A percentile compares a stretch with the other conserved stretches of the same genome.
Conservation (phyloP, 2,888 invertebrate species). For the Mesorhabditis sp. region DNA sequence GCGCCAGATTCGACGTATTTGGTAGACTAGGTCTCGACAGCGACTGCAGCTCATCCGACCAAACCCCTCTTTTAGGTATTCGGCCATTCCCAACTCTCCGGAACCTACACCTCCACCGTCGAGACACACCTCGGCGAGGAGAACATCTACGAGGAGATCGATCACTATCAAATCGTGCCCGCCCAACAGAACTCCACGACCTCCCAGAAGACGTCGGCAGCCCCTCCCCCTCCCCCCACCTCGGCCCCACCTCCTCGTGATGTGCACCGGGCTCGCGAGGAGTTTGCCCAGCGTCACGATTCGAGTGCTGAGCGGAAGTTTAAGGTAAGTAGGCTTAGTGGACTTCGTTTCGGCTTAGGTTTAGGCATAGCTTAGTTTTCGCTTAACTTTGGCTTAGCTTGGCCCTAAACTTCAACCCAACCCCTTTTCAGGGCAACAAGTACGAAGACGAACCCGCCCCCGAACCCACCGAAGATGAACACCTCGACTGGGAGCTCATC, state of each 20-base stretch:
- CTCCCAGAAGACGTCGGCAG: not conserved
- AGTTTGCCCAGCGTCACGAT: not conserved
- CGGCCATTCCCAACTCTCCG: not conserved
- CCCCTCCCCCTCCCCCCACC: not conserved
- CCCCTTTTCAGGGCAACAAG: not conserved
- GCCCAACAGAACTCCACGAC: not conserved
- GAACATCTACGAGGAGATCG: slow-evolving; percentile 1
- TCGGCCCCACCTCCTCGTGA: not conserved
- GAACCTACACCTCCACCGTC: not conserved
- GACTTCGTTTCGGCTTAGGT: too few relatives aligned
- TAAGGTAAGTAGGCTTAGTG: too few relatives aligned
- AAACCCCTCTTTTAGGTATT: too few relatives aligned
- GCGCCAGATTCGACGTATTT: too few relatives aligned
- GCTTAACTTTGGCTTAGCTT: too few relatives aligned
- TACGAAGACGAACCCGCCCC: not conserved
- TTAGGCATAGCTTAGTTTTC: too few relatives aligned
- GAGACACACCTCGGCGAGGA: not conserved
- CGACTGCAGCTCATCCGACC: too few relatives aligned
- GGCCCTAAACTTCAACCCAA: not conserved
- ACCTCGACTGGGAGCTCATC: slow-evolving; percentile 11
- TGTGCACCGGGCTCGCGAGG: not conserved
- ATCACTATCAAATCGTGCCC: not conserved
- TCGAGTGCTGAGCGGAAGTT: not conserved
- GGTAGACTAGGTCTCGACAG: too few relatives aligned
- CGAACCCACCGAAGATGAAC: not conserved